phyloP scores from a whole-genome alignment of 2,888 invertebrate species.

The Schizaphis graminum region DNA sequence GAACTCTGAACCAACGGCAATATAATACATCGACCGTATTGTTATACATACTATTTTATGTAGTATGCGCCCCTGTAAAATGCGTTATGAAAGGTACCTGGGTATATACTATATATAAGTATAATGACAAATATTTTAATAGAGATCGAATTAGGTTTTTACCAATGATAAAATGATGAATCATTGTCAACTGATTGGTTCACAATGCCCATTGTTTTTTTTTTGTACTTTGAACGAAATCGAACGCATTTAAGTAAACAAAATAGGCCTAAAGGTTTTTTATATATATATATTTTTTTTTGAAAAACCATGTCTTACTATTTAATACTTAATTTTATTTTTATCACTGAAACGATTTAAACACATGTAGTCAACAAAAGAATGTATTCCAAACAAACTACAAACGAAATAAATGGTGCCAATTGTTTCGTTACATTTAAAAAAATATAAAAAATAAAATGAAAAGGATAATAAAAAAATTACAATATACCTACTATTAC shows the following conservation, averaged over 20 bases:
- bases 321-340: background rate
- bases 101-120: background rate
- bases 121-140: conserved; percentile 8
- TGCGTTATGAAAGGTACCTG: background rate
- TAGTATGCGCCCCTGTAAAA: background rate
- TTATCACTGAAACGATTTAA: background rate
- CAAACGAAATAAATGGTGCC: background rate
- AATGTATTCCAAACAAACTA: background rate
- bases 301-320: background rate
- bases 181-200: background rate
- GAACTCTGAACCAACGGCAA: background rate
- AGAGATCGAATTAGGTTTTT: background rate
- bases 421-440: background rate
- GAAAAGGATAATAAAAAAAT: background rate
- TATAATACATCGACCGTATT: background rate
- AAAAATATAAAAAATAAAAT: conserved; percentile 5
- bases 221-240: background rate
- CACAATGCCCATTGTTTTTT: background rate
- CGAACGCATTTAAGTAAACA: background rate
- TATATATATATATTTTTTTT: background rate
- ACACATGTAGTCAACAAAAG: background rate
- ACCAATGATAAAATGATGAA: background rate
- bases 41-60: background rate
- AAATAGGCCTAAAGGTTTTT: background rate
- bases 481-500: background rate